These are phyloP conservation scores for Ochropacha duplaris DNA, from an alignment of 2,888 invertebrate genomes.

Conservation along the genomic window DNA sequence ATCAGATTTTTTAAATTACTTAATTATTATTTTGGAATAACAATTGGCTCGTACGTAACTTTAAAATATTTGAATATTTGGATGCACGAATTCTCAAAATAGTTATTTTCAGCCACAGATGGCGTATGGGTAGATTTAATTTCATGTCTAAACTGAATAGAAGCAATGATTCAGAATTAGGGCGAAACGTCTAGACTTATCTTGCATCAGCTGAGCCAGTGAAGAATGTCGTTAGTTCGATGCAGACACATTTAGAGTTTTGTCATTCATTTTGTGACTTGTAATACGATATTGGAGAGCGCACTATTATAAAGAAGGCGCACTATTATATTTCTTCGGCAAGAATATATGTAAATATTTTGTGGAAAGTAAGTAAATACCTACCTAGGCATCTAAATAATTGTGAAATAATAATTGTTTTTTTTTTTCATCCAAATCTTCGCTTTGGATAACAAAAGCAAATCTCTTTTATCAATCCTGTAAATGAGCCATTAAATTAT, in stretches of 20 bases:
- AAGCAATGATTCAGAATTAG: neutral
- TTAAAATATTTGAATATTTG: too few species aligned
- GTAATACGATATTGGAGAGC: neutral
- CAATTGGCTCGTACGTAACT: too few species aligned
- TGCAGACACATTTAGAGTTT: neutral
- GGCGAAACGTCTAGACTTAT: neutral
- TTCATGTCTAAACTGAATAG: neutral
- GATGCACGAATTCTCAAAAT: too few species aligned
- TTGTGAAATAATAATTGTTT: too few species aligned
- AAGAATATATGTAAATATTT: neutral
- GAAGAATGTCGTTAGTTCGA: constrained; percentile 1
- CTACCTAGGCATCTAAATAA: too few species aligned
- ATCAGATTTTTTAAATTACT: too few species aligned
- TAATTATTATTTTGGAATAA: too few species aligned
- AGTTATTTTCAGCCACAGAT: neutral
- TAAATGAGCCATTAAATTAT: too few species aligned
- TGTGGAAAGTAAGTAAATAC: too few species aligned
- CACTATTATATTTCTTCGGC: neutral
- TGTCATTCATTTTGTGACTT: neutral
- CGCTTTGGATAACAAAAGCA: too few species aligned
- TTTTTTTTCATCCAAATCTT: too few species aligned
- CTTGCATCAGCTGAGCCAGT: neutral
- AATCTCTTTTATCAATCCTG: too few species aligned
- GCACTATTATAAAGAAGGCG: neutral
- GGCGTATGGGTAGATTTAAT: neutral